Percentiles rank a stretch among this genome's conserved stretches.
Evolutionary conservation across 2,797 vertebrate genomes (phyloP).

Genomic region (Cynopterus sphinx): DNA sequence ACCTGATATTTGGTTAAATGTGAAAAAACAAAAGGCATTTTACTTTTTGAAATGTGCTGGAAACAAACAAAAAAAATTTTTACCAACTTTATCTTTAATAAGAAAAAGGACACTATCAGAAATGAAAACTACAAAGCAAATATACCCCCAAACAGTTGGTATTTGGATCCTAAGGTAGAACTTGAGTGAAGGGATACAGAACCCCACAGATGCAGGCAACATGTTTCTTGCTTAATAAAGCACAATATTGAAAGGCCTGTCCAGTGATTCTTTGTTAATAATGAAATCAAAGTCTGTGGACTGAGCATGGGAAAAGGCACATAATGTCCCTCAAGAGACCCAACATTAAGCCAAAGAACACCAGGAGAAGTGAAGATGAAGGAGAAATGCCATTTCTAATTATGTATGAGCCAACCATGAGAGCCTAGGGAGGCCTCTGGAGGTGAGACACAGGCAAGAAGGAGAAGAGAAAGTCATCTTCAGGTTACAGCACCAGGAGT

Average conservation of each 20-base stretch:
- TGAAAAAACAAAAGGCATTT: not conserved
- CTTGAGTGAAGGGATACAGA: not conserved
- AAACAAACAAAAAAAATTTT: not conserved
- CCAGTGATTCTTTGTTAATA: not conserved
- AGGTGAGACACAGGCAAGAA: not conserved
- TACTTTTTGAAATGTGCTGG: not conserved
- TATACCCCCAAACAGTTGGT: not conserved
- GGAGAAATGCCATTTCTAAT: conserved; percentile 39
- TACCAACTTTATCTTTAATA: not conserved
- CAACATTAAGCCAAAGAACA: conserved; percentile 36
- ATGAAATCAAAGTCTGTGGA: conserved; percentile 37
- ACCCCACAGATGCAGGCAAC: not conserved
- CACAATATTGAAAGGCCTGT: not conserved
- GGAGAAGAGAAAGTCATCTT: not conserved
- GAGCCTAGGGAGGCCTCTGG: not conserved
- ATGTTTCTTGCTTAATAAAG: not conserved
- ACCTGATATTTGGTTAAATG: not conserved
- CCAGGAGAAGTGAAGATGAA: not conserved
- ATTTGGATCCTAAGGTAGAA: not conserved
- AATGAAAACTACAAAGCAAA: not conserved
- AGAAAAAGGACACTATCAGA: not conserved
- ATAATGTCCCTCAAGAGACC: conserved; percentile 8
- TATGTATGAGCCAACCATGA: not conserved
- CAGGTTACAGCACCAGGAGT: not conserved
- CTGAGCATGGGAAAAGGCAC: conserved; percentile 45